Base-by-base conservation (phyloP, 2,797 vertebrate species). In the Danio kyathit region DNA sequence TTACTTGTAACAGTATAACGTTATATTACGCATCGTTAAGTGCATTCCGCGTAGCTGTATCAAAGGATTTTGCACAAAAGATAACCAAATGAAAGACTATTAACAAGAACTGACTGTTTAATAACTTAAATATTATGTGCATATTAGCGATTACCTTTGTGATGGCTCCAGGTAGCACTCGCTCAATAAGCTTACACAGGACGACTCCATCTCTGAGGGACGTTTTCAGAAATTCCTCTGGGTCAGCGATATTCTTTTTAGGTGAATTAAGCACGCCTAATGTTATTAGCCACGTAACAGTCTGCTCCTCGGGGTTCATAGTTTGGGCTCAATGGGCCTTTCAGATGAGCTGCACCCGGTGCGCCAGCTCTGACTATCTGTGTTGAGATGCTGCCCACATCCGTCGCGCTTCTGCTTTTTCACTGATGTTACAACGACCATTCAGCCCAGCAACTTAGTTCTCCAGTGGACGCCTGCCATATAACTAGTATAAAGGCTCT, bases 231-330 rank as follows among this genome's bases (percentile, higher is more conserved):
- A 99, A 99, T 51, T 95, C 95, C 88, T 96, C 94, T 0, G 98
- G 98, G 90, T 99, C 96, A 38, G 95, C 94, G 74, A 99, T 91
- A 59, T 92, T 96, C 93, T 99, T 99, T 88, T 99, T 99, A 0
- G 98, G 98, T 41, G 98, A 99, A 89, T 96, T 95, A 71, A 99
- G 91, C 70, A 99, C 98, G 83, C 98, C 98, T 17, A 98, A 85
- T 0, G 97, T 97, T 88, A 99, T 99, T 2, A 99, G 94, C 98
- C 98, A 99, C 4, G 98, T 99, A 88, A 99, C 97, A 0, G 94
- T 92, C 87, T 95, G 96, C 87, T 99, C 98, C 91, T 98, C 96
- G 77, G 96, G 95, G 93, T 98, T 99, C 98, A 99, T 99, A 4
- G 83, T 21, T 85, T 88, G 52, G 40, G 69, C 63, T 87, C 88